Evolutionary conservation across 2,797 vertebrate genomes (phyloP).

Genomic region (Acropternis orthonyx): DNA sequence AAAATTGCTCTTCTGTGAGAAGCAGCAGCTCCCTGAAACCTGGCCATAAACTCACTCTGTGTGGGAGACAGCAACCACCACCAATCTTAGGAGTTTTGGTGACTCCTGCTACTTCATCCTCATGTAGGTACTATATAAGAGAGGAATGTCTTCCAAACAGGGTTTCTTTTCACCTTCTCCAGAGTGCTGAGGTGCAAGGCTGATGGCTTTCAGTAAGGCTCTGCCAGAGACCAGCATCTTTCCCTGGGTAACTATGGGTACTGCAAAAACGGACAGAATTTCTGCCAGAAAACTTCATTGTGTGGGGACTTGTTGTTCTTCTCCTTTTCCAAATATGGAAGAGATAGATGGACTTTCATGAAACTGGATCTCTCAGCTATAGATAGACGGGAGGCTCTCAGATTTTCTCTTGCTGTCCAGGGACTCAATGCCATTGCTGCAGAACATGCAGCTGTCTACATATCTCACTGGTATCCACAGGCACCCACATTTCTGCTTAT

Average conservation of each 20-base stretch:
- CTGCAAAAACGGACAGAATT: neutral
- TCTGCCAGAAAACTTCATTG: neutral
- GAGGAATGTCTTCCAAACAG: neutral
- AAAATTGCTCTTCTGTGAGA: neutral
- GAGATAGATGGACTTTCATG: neutral
- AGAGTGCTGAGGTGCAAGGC: neutral
- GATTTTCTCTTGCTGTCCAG: neutral
- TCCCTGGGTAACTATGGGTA: accelerated
- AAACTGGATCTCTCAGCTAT: neutral
- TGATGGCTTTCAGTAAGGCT: neutral
- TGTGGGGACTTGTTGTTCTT: neutral
- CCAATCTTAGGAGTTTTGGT: neutral
- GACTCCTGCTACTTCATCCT: neutral
- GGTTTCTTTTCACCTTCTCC: neutral
- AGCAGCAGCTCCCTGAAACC: neutral
- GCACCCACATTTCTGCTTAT: neutral
- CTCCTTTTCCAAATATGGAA: neutral
- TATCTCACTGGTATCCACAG: neutral
- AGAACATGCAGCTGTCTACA: neutral
- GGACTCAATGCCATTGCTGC: neutral
- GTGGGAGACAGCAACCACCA: neutral
- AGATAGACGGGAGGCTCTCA: neutral
- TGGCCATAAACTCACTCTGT: accelerated
- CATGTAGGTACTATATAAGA: neutral
- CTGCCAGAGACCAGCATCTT: neutral